Evolutionary conservation across 1,140 invertebrate genomes (phyloP).

Genomic region (Chironomus striatipennis): DNA sequence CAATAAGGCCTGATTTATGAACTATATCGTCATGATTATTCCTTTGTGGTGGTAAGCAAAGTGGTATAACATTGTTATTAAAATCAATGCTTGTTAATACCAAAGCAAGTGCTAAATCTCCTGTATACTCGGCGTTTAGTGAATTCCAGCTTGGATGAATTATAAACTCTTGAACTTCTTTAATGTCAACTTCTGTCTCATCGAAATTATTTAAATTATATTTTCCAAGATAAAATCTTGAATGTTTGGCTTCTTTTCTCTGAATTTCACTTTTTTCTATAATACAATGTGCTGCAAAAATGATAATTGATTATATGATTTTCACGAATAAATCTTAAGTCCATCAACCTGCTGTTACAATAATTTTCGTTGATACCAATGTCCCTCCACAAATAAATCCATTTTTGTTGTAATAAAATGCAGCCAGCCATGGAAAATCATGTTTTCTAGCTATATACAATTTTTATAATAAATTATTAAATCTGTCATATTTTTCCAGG

Average conservation of each 20-base stretch:
- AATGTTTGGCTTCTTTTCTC: slow-evolving; percentile 36
- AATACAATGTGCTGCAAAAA: slow-evolving; percentile 32
- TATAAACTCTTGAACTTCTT: slow-evolving; percentile 38
- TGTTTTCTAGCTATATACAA: not conserved
- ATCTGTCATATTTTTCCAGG: too few species aligned
- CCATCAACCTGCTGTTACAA: slow-evolving; percentile 40
- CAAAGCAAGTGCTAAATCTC: slow-evolving; percentile 39
- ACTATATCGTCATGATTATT: slow-evolving; percentile 28
- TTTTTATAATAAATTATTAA: not conserved
- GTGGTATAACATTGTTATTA: slow-evolving; percentile 41
- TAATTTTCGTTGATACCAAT: slow-evolving; percentile 45
- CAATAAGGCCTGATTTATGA: slow-evolving; percentile 35
- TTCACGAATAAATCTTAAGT: not conserved
- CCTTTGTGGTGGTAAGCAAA: slow-evolving; percentile 47
- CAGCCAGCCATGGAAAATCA: not conserved
- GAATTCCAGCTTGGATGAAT: slow-evolving; percentile 43
- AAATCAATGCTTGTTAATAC: slow-evolving; percentile 31
- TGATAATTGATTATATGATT: not conserved
- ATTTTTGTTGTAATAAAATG: not conserved
- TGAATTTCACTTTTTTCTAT: slow-evolving; percentile 29
- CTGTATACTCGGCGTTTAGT: slow-evolving; percentile 37
- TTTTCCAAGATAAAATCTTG: slow-evolving; percentile 38
- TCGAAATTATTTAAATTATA: not conserved
- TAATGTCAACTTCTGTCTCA: slow-evolving; percentile 36
- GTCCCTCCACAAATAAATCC: slow-evolving; percentile 42